Conservation (phyloP, 2,888 invertebrate genomes). For the Rhimphoctona megacephalus region DNA sequence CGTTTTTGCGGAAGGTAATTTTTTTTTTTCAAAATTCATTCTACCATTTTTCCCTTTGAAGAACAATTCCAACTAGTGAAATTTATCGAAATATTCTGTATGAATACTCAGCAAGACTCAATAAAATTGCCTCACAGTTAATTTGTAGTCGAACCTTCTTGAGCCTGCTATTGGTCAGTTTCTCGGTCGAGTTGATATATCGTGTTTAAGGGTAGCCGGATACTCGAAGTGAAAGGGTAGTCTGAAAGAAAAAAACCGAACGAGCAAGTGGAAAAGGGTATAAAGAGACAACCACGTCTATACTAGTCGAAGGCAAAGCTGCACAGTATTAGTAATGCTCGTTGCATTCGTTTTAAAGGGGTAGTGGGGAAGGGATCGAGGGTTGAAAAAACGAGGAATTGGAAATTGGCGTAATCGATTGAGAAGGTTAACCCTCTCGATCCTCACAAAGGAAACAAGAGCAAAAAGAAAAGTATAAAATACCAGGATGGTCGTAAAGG, state of each 20-base stretch:
- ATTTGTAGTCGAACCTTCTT: neutral
- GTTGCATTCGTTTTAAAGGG: conserved; percentile 14
- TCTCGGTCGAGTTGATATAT: conserved; percentile 17
- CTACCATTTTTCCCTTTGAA: neutral
- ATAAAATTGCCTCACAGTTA: neutral
- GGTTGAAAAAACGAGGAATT: conserved; percentile 27
- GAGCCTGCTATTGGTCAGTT: neutral
- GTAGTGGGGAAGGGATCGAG: neutral
- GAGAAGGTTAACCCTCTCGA: conserved; percentile 37
- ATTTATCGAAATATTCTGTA: neutral
- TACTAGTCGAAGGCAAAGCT: conserved; percentile 9
- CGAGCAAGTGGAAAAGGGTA: conserved; percentile 25
- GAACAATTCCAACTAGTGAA: neutral
- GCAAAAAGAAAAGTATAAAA: conserved; percentile 9
- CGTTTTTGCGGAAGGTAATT: neutral
- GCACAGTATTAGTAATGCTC: conserved; percentile 34
- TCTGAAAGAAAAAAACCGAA: conserved; percentile 17
- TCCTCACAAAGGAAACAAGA: conserved; percentile 27
- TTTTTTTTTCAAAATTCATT: neutral
- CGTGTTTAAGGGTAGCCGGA: neutral
- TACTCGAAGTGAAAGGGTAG: conserved; percentile 2
- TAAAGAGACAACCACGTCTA: conserved; percentile 22
- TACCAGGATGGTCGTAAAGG: conserved; percentile 10
- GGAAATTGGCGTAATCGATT: conserved; percentile 63
- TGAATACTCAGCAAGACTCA: neutral